Conservation (phyloP, 2,113 vertebrate species). For the Rhinichthys klamathensis region DNA sequence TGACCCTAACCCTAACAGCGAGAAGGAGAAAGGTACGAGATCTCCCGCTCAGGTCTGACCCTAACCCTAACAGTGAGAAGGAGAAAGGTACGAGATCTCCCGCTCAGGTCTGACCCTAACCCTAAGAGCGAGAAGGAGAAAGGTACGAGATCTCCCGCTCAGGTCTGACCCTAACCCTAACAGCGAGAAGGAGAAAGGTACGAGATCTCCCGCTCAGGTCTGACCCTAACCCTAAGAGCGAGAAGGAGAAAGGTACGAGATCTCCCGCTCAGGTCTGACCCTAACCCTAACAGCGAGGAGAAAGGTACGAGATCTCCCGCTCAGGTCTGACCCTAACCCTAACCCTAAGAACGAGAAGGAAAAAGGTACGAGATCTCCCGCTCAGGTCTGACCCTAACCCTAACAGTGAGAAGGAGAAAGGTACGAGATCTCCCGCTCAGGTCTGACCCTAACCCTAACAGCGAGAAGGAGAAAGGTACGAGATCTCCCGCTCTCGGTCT, state of each 20-base stretch:
- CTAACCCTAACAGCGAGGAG: slow-evolving; percentile 87
- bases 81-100: slow-evolving; percentile 86
- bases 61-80: slow-evolving; percentile 87
- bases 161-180: slow-evolving; percentile 54
- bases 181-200: slow-evolving; percentile 99
- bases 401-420: slow-evolving; percentile 99
- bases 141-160: slow-evolving; percentile 73
- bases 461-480: no score
- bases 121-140: slow-evolving; percentile 97
- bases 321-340: not conserved
- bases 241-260: slow-evolving; percentile 94
- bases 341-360: no score
- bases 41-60: not conserved
- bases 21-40: slow-evolving; percentile 94
- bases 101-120: not conserved
- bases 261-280: not conserved
- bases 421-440: slow-evolving; percentile 63
- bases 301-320: slow-evolving; percentile 80
- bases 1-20: slow-evolving; percentile 78
- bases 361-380: slow-evolving; percentile 80
- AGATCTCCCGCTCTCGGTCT: no score
- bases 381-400: not conserved
- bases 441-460: not conserved
- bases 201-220: not conserved
- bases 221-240: slow-evolving; percentile 73